Evolutionary conservation across 2,113 vertebrate genomes (phyloP), one percentile per base, ranked within the genome.

Genomic region (Pungitius pungitius): DNA sequence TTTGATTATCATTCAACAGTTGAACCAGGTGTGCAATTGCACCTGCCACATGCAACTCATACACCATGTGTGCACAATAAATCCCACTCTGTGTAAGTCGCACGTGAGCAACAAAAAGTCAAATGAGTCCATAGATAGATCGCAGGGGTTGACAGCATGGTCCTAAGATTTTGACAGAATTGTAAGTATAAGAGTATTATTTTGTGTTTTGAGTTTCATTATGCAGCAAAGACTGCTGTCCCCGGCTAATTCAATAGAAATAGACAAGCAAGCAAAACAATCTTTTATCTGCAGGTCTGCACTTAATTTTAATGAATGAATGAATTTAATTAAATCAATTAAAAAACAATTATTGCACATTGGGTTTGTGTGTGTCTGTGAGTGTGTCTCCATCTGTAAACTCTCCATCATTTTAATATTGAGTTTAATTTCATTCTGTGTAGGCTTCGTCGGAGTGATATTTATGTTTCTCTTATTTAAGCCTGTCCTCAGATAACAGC

Each of bases 1-100:
- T 80, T 79, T 77, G 62, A 81, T 83, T 40, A 67, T 61, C 68
- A 18, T 64, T 68, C 64, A 58, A 22, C 18, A 49, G 64, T 35
- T 56, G 11, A 75, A 22, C 54, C 14, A 30, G 40, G 1, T 49
- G 43, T 60, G 49, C 42, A 51, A 58, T 42, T 67, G 66, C 4
- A 61, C 12, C 22, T 30, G 22, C 26, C 37, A 58, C 49, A 22
- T 37, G 49, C 26, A 63, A 64, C 57, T 70, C 42, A 33, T 11
- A 49, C 30, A 17, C 45, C 9, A 22, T 13, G 12, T 18, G 20
- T 65, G 43, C 26, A 47, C 27, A 45, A 8, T 24, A 54, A 64
- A 66, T n/a, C 56, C 49, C 1, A 5, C 4, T 30, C 13, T 26
- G n/a, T 58, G 9, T 27, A 26, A 11, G n/a, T 33, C 24, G 54